phyloP scores from a whole-genome alignment of 1,140 invertebrate species.

The Rhopalosiphum maidis region DNA sequence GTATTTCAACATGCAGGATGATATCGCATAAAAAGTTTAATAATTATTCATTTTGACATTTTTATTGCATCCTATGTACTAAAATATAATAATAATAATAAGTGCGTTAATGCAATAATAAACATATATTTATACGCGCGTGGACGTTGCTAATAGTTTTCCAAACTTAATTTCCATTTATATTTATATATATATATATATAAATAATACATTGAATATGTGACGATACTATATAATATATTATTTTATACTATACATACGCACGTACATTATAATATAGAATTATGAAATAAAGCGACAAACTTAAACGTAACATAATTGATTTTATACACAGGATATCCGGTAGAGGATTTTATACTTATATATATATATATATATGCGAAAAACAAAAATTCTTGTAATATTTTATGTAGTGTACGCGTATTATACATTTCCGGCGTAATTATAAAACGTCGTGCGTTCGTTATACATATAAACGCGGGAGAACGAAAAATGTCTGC shows the following conservation, averaged over 20 bases:
- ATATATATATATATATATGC: not conserved
- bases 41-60: constrained; percentile 40
- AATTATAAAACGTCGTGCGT: not conserved
- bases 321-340: constrained; percentile 30
- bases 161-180: constrained; percentile 11
- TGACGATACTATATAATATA: not conserved
- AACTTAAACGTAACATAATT: not conserved
- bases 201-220: not conserved
- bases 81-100: not conserved
- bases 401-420: not conserved
- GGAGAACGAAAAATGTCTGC: not conserved
- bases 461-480: not conserved
- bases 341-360: not conserved
- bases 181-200: not conserved
- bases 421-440: not conserved
- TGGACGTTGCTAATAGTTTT: not conserved
- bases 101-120: not conserved
- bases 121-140: not conserved
- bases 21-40: constrained; percentile 16
- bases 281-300: not conserved
- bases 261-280: not conserved
- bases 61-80: constrained; percentile 29
- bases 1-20: not conserved
- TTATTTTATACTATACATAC: not conserved
- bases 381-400: constrained; percentile 8